Evolutionary conservation across 2,113 vertebrate genomes (phyloP).

Genomic region (Machaerirhynchus nigripectus): DNA sequence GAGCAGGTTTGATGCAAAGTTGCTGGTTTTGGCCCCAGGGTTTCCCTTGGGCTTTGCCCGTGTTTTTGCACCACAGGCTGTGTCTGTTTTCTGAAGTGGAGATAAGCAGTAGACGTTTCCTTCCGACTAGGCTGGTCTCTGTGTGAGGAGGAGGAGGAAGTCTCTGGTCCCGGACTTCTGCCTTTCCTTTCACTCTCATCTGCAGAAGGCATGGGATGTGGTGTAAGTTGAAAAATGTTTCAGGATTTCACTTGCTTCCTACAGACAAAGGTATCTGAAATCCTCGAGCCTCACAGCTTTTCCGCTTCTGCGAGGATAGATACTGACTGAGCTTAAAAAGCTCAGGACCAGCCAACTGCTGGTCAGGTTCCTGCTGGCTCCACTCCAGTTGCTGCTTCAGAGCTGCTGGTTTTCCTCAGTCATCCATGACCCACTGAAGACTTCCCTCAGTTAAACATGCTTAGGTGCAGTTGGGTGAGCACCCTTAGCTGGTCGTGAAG

Average conservation of each 20-base stretch:
- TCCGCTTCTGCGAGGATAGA: background rate
- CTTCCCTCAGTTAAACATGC: background rate
- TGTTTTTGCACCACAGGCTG: background rate
- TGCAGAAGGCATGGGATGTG: background rate
- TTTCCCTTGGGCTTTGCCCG: background rate
- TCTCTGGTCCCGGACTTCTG: background rate
- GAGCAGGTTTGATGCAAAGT: background rate
- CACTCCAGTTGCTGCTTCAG: background rate
- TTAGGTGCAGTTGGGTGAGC: fast-evolving
- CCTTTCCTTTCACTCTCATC: background rate
- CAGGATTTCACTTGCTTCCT: background rate
- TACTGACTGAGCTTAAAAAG: background rate
- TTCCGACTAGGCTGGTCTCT: background rate
- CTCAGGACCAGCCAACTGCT: background rate
- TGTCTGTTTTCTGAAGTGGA: background rate
- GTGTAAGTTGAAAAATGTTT: background rate
- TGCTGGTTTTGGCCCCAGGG: fast-evolving
- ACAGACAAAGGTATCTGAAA: background rate
- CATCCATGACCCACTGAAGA: background rate
- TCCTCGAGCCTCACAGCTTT: background rate
- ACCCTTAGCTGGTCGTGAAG: background rate
- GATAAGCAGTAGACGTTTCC: conserved; percentile 10
- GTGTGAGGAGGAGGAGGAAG: background rate
- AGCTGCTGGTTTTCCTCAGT: background rate
- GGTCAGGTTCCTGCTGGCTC: background rate